phyloP scores from a whole-genome alignment of 2,888 invertebrate genomes.

The Hypena proboscidalis region DNA sequence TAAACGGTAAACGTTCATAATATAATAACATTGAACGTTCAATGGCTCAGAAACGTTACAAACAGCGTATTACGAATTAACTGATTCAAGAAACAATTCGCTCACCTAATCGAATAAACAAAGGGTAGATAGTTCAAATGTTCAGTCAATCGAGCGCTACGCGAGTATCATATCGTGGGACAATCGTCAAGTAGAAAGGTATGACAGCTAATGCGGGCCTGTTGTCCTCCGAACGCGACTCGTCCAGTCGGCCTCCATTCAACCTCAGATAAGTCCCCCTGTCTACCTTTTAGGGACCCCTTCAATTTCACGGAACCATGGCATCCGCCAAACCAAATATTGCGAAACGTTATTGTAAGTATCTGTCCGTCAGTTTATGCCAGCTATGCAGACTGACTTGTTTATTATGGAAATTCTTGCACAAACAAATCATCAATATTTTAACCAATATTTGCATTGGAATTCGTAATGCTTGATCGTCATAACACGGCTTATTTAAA shows the following conservation, averaged over 20 bases:
- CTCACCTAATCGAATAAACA: conserved; percentile 18
- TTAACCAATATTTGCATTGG: conserved; percentile 45
- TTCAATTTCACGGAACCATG: conserved; percentile 23
- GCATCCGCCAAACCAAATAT: conserved; percentile 29
- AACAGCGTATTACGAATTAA: conserved; percentile 6
- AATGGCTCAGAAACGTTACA: conserved; percentile 21
- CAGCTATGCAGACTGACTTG: conserved; percentile 29
- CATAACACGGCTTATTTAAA: conserved; percentile 14
- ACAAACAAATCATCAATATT: conserved; percentile 43
- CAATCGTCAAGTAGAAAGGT: conserved; percentile 39
- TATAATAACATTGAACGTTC: conserved; percentile 4
- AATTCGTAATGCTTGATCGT: conserved; percentile 35
- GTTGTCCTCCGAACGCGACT: conserved; percentile 45
- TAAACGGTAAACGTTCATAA: too few species aligned
- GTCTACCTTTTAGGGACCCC: conserved; percentile 25
- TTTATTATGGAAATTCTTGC: conserved; percentile 44
- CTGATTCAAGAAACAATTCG: conserved; percentile 7
- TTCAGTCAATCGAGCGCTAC: conserved; percentile 17
- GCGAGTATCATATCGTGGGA: conserved; percentile 22
- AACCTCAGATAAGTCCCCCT: conserved; percentile 35
- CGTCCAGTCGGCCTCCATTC: conserved; percentile 41
- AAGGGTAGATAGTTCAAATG: conserved; percentile 29
- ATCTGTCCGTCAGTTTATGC: conserved; percentile 27
- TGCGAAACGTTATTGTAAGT: conserved; percentile 20
- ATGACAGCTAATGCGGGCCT: conserved; percentile 42